These are phyloP conservation scores for Antechinus stuartii DNA, from an alignment of 2,113 vertebrate genomes.

Conservation along the genomic window DNA sequence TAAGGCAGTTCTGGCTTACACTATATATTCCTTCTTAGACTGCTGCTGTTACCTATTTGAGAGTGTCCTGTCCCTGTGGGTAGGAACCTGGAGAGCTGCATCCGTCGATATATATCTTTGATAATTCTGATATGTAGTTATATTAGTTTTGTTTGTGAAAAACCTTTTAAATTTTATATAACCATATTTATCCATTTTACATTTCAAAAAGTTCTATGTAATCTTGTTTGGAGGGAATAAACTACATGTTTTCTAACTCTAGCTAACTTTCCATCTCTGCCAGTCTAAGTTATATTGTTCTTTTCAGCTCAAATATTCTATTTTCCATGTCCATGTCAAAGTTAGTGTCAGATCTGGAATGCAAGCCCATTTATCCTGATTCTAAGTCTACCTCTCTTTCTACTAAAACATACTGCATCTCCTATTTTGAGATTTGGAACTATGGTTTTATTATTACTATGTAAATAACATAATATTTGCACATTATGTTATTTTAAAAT, in stretches of 20 bases:
- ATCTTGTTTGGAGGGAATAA: background rate
- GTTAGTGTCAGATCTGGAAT: background rate
- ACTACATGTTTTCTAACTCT: background rate
- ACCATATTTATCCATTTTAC: too few species aligned
- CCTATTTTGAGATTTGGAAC: background rate
- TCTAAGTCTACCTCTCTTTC: background rate
- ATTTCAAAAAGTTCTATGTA: too few species aligned
- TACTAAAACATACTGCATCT: background rate
- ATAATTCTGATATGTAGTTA: background rate
- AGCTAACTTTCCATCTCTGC: background rate
- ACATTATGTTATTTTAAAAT: background rate
- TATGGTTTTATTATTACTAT: background rate
- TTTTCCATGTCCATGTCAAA: background rate
- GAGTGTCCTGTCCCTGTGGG: too few species aligned
- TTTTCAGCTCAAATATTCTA: background rate
- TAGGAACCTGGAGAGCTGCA: background rate
- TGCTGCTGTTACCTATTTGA: background rate
- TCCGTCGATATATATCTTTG: background rate
- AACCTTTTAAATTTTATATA: too few species aligned
- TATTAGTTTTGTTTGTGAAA: too few species aligned
- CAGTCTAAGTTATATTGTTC: background rate
- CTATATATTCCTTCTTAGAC: background rate
- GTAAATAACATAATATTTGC: background rate
- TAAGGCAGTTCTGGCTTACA: background rate
- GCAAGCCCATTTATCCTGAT: background rate